phyloP scores from a whole-genome alignment of 1,140 invertebrate genomes.

The Melanaphis sacchari region DNA sequence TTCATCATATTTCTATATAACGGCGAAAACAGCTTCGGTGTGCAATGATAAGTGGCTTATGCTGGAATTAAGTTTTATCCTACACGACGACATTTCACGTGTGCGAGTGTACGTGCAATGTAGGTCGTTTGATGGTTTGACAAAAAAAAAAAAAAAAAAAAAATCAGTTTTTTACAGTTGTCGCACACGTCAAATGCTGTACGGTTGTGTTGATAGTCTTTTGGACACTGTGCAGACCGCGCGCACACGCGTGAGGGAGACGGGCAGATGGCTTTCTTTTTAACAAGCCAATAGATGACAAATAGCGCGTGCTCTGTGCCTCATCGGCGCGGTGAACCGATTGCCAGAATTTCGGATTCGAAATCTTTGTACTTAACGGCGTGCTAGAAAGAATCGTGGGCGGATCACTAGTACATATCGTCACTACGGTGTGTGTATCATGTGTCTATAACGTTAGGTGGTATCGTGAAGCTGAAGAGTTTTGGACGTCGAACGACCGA shows the following conservation, averaged over 20 bases:
- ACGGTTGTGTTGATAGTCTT: neutral
- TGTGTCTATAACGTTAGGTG: neutral
- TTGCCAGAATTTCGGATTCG: neutral
- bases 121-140: conserved; percentile 10
- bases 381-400: conserved; percentile 19
- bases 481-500: neutral
- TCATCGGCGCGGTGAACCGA: neutral
- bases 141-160: neutral
- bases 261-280: neutral
- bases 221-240: neutral
- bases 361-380: neutral
- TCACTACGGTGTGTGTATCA: neutral
- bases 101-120: conserved; percentile 18
- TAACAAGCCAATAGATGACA: neutral
- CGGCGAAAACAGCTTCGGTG: conserved; percentile 16
- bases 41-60: neutral
- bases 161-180: neutral
- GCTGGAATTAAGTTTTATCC: conserved; percentile 8
- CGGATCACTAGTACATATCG: neutral
- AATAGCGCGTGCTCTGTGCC: neutral
- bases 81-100: conserved; percentile 23
- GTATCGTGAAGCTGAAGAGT: neutral
- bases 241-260: neutral
- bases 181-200: neutral
- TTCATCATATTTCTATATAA: neutral